These are phyloP conservation scores for Bathynomus jamesi DNA, from an alignment of 1,140 invertebrate genomes.

Conservation along the genomic window DNA sequence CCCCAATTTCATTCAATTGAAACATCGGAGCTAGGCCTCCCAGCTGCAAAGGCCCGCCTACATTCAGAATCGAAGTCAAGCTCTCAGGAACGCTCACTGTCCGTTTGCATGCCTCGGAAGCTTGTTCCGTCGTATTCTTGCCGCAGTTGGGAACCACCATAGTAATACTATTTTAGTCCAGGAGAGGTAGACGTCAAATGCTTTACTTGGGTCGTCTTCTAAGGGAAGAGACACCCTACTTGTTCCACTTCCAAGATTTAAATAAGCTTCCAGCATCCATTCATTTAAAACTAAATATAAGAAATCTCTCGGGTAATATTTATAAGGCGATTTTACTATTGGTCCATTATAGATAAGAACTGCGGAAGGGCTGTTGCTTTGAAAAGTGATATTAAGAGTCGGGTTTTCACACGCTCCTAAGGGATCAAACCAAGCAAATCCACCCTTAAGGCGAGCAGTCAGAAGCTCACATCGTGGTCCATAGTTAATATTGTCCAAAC, in stretches of 20 bases:
- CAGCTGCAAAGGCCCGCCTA: conserved; percentile 87
- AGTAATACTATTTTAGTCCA: conserved; percentile 18
- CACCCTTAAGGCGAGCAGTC: conserved; percentile 80
- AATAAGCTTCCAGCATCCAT: conserved; percentile 88
- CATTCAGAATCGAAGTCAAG: conserved; percentile 58
- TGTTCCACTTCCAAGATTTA: conserved; percentile 92
- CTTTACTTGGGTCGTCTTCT: conserved; percentile 43
- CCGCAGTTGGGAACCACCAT: conserved; percentile 25
- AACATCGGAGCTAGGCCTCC: conserved; percentile 79
- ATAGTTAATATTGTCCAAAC: conserved; percentile 41
- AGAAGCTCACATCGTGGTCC: conserved; percentile 93
- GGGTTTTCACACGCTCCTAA: conserved; percentile 92
- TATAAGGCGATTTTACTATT: conserved; percentile 82
- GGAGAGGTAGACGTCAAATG: conserved; percentile 17
- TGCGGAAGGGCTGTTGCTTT: conserved; percentile 79
- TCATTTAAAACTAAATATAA: conserved; percentile 83
- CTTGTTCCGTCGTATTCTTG: conserved; percentile 10
- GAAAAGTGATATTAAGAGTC: conserved; percentile 88
- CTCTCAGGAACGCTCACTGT: conserved; percentile 8
- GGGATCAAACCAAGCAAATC: conserved; percentile 92
- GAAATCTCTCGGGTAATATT: conserved; percentile 74
- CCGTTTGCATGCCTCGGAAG: conserved; percentile 10
- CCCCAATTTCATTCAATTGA: conserved; percentile 55
- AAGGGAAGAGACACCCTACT: conserved; percentile 79
- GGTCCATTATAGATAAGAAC: conserved; percentile 94